Conservation (phyloP, 2,888 invertebrate species). For the Leptinotarsa haldemani region DNA sequence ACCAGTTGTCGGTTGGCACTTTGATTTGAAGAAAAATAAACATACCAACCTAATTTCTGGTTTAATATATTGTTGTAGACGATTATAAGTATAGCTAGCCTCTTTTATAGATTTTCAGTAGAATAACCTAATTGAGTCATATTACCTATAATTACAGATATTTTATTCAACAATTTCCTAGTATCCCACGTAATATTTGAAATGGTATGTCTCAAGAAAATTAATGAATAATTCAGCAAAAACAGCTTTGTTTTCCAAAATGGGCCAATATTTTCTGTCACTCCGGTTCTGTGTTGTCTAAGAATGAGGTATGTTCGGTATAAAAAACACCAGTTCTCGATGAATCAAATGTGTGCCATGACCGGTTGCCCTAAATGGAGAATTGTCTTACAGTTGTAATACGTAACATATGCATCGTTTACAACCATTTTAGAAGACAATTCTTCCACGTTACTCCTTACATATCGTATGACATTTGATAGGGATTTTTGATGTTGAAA, state of each 20-base stretch:
- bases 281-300: neutral
- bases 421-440: conserved; percentile 46
- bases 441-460: conserved; percentile 30
- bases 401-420: conserved; percentile 34
- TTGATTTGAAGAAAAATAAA: no score
- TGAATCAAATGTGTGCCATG: conserved; percentile 55
- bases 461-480: neutral
- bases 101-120: no score
- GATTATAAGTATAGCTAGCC: no score
- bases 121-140: no score
- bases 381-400: conserved; percentile 46
- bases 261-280: neutral
- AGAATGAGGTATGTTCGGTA: conserved; percentile 13
- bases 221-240: neutral
- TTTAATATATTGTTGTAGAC: no score
- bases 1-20: no score
- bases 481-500: neutral
- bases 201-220: no score
- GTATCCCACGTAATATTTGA: no score
- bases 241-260: neutral
- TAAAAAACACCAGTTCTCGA: conserved; percentile 32
- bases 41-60: no score
- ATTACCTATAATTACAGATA: no score
- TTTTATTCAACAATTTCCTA: no score
- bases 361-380: conserved; percentile 54